phyloP scores from a whole-genome alignment of 2,797 vertebrate species.

The Diceros bicornis region DNA sequence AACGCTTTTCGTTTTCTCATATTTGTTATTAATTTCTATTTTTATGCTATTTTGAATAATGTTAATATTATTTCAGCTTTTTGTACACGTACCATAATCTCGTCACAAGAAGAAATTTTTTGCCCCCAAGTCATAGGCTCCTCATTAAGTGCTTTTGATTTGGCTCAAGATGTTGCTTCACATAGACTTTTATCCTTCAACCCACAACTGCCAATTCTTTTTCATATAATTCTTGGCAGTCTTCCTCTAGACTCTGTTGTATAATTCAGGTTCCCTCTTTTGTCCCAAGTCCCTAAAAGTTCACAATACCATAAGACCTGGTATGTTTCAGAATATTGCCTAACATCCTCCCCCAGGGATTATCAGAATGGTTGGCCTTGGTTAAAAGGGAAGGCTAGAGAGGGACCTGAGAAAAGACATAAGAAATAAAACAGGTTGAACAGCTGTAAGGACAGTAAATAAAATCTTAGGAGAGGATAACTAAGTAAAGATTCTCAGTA shows the following conservation, averaged over 20 bases:
- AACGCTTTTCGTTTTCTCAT: neutral
- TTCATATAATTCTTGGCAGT: neutral
- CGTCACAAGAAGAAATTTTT: neutral
- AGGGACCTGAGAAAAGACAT: neutral
- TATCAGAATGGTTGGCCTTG: neutral
- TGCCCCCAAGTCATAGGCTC: neutral
- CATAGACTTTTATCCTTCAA: neutral
- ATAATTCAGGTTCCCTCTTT: neutral
- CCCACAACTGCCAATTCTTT: neutral
- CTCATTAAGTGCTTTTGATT: neutral
- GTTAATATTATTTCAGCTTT: neutral
- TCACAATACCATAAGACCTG: neutral
- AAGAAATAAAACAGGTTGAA: neutral
- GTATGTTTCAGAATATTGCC: neutral
- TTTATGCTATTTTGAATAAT: neutral
- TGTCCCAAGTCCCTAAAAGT: neutral
- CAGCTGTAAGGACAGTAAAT: neutral
- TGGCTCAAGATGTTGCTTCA: neutral
- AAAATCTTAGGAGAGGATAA: neutral
- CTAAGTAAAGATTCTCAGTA: neutral
- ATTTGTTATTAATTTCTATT: neutral
- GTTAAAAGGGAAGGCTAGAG: neutral
- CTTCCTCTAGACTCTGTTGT: neutral
- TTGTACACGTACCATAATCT: neutral
- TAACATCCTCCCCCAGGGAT: neutral